Evolutionary conservation across 92 coral and sea anemone genomes (phyloP), one percentile per base, ranked within the genome.

Genomic region (Paramuricea clavata): DNA sequence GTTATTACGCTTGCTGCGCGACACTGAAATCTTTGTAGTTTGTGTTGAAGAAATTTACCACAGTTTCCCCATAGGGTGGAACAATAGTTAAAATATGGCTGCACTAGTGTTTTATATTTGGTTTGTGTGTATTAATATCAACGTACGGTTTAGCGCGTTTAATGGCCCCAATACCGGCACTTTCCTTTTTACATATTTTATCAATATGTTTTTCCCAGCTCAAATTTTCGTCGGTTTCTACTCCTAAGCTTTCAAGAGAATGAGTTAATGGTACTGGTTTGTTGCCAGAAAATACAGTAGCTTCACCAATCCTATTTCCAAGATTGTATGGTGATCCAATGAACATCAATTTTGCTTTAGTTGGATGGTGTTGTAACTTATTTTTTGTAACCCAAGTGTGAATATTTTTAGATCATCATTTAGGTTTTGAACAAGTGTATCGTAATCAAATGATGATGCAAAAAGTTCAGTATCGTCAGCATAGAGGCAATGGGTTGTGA

Each of bases 381-480:
- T 88, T 88, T 21, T 68, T 72, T 26, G 68, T 32, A 65, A 52
- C 36, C 83, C 69, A 78, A 39, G 33, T 42, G 36, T 27, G 68
- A 15, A 78, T 8, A 28, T 78, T 56, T 78, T 78, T 27, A 52
- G 42, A 54, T 52, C 83, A 25, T 25, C 39, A 78, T 78, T 78
- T 52, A 78, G 30, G 27, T 56, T 19, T 70, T 27, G 26, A 68
- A 69, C 39, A 34, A 78, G 86, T 33, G 34, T 54, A 17, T 28
- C 87, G 2, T 27, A 50, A 68, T 72, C 28, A 74, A n/a, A 23
- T 15, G 61, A 25, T 74, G 90, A 59, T 34, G 91, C 33, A 32
- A 76, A 90, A 22, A 90, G 36, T 81, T 81, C 74, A 7, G 77
- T 76, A 47, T 87, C 87, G 26, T 86, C 90, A 41, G 93, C 87